Percentiles rank a stretch among this genome's conserved stretches.
phyloP scores from a whole-genome alignment of 2,113 vertebrate species.

The Megaleporinus macrocephalus region DNA sequence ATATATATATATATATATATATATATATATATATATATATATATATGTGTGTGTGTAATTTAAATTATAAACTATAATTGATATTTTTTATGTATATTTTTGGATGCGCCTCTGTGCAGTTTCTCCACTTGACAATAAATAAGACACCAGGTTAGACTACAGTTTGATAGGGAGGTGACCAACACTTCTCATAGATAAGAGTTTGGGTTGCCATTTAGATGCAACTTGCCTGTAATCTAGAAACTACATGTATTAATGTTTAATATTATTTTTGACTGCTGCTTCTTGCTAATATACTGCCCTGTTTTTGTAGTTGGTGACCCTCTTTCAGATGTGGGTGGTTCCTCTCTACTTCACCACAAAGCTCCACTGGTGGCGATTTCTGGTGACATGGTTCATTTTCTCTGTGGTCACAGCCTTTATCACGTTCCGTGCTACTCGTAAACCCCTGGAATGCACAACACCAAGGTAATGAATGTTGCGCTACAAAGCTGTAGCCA shows the following conservation, averaged over 20 bases:
- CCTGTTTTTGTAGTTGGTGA: constrained; percentile 86
- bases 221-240: too few species aligned
- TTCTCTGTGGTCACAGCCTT: constrained; percentile 95
- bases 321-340: constrained; percentile 99
- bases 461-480: constrained; percentile 84
- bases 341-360: constrained; percentile 98
- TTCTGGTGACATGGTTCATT: constrained; percentile 91
- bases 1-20: too few species aligned
- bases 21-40: too few species aligned
- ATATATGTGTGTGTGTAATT: too few species aligned
- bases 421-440: constrained; percentile 91
- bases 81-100: too few species aligned
- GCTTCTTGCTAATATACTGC: background rate
- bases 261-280: constrained; percentile 12
- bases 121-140: too few species aligned
- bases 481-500: background rate
- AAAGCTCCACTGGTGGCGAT: constrained; percentile 98
- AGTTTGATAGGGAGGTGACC: too few species aligned
- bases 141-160: too few species aligned
- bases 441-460: constrained; percentile 92
- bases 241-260: background rate
- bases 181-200: too few species aligned
- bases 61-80: too few species aligned
- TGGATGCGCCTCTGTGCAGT: too few species aligned
- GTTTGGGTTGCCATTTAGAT: too few species aligned